Evolutionary conservation across 2,113 vertebrate genomes (phyloP).

Genomic region (Eudorcas thomsonii): DNA sequence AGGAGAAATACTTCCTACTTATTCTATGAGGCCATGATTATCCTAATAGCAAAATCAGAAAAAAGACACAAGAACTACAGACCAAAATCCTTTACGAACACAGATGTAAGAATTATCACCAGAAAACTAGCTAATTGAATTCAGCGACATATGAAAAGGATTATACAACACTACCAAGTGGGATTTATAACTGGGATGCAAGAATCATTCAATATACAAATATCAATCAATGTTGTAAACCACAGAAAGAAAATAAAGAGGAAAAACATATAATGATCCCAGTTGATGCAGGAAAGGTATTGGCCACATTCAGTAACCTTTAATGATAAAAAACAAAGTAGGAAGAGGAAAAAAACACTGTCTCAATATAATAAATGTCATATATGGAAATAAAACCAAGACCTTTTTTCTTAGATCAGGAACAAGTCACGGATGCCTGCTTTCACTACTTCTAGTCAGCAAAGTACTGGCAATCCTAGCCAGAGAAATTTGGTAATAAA

Average conservation of each 20-base stretch:
- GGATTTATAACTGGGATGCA: background rate
- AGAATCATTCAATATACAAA: background rate
- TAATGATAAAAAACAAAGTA: background rate
- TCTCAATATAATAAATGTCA: background rate
- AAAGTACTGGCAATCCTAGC: background rate
- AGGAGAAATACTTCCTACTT: background rate
- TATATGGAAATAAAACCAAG: background rate
- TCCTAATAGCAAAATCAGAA: background rate
- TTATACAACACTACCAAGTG: background rate
- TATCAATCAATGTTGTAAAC: background rate
- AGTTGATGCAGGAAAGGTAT: background rate
- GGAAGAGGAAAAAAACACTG: background rate
- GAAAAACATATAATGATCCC: background rate
- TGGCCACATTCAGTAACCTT: background rate
- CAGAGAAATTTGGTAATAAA: background rate
- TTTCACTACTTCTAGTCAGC: background rate
- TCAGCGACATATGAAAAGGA: background rate
- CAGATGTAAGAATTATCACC: background rate
- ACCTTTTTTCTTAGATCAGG: background rate
- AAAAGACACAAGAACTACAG: background rate
- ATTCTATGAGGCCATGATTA: background rate
- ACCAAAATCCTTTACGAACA: background rate
- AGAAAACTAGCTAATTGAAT: background rate
- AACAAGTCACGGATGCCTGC: background rate
- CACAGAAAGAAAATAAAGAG: background rate